Conservation (phyloP, 2,888 invertebrate genomes). For the Escarpia spicata region DNA sequence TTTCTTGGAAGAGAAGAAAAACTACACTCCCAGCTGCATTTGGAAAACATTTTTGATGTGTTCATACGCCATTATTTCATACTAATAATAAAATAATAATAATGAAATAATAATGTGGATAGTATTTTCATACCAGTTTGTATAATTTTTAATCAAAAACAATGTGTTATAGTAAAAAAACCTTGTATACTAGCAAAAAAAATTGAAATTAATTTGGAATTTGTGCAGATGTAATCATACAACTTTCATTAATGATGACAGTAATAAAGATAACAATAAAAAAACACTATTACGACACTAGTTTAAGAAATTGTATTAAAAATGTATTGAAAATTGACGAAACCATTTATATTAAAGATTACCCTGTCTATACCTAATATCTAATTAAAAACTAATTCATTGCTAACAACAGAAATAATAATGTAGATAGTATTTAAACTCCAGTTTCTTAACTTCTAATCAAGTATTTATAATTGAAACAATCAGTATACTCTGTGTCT, state of each 20-base stretch:
- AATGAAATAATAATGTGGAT: neutral
- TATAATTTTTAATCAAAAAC: too few relatives aligned
- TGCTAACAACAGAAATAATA: too few relatives aligned
- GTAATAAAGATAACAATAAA: too few relatives aligned
- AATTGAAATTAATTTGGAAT: too few relatives aligned
- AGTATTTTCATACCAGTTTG: neutral
- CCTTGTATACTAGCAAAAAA: too few relatives aligned
- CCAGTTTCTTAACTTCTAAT: too few relatives aligned
- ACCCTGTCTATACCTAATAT: too few relatives aligned
- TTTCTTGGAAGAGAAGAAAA: neutral
- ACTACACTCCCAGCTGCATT: neutral
- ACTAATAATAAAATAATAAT: neutral
- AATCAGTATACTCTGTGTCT: too few relatives aligned
- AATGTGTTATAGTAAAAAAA: too few relatives aligned
- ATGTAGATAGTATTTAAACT: neutral
- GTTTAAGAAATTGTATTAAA: neutral
- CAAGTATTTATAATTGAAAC: too few relatives aligned
- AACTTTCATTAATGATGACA: neutral
- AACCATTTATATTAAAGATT: neutral
- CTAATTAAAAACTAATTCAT: too few relatives aligned
- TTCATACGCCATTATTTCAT: neutral
- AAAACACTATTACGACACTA: neutral
- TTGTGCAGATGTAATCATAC: neutral
- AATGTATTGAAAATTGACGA: neutral
- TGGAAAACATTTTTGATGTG: neutral